A percentile compares a stretch with the other conserved stretches of the same genome.
Evolutionary conservation across 2,113 vertebrate species (phyloP).

Genomic region (Pionites leucogaster): DNA sequence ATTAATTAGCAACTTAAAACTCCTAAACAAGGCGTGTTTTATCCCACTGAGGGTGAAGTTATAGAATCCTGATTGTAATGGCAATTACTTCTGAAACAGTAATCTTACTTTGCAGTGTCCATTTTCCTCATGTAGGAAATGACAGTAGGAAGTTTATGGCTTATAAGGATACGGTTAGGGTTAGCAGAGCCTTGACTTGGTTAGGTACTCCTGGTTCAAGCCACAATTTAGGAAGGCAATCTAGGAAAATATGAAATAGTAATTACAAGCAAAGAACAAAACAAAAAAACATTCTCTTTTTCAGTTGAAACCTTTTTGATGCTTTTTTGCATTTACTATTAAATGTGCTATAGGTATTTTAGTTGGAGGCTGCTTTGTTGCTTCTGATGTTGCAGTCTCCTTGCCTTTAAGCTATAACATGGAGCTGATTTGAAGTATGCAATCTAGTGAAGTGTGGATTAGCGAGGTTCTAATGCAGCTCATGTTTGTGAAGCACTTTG

Average conservation of each 20-base stretch:
- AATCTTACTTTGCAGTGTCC: rapidly evolving
- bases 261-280: not conserved
- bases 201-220: not conserved
- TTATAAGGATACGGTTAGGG: not conserved
- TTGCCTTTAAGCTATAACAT: not conserved
- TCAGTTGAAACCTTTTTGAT: not conserved
- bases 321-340: not conserved
- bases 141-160: not conserved
- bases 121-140: not conserved
- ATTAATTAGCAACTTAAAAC: not conserved
- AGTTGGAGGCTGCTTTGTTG: not conserved
- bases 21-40: not conserved
- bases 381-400: not conserved
- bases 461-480: not conserved
- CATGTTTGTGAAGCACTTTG: not conserved
- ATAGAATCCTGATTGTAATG: not conserved
- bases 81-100: not conserved
- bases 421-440: not conserved
- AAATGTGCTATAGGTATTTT: not conserved
- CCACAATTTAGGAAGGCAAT: not conserved
- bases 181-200: not conserved
- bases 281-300: not conserved
- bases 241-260: not conserved
- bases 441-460: not conserved
- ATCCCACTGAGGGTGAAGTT: not conserved